Evolutionary conservation across 2,797 vertebrate genomes (phyloP), one percentile per base, ranked within the genome.

Genomic region (Catamblyrhynchus diadema): DNA sequence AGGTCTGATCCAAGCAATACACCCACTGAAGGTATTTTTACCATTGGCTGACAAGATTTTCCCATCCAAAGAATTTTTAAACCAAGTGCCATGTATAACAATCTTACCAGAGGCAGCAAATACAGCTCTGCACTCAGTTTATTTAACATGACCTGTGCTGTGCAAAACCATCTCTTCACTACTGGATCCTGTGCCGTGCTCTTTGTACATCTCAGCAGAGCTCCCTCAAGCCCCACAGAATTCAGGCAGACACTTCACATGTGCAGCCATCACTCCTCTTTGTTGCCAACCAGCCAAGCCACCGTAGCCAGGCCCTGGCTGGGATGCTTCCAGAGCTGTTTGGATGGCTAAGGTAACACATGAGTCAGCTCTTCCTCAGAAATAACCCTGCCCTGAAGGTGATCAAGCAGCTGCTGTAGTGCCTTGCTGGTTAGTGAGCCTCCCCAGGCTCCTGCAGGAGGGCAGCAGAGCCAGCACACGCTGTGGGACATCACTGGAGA

Each of bases 161-260:
- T 2, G 33, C 33, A 74, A 84, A 83, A 18, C 14, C 28, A 19
- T 8, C 16, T 44, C 39, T 53, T 67, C 62, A 22, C 19, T 54
- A 2, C 47, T 27, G 32, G 42, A 61, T 61, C 35, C 61, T 23
- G 1, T 4, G 10, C 9, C 1, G 0, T 2, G 7, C 32, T 73
- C 64, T 16, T 54, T 59, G 25, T 22, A 6, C 51, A 53, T 1
- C 9, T 44, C 51, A 47, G 30, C 30, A 57, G 61, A 70, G 48
- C 57, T 61, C 66, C 42, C 39, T 53, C 42, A 39, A 23, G n/a
- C 42, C 32, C 42, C 2, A 1, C 59, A 67, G 53, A 51, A 32
- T 13, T 10, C 11, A 4, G 18, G 71, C 70, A 24, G 47, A 19
- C 2, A 8, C 30, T 6, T 84, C 59, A 24, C 60, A 7, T 0